These are phyloP conservation scores for Augiades crinisus DNA, from an alignment of 2,888 invertebrate species.

Conservation along the genomic window DNA sequence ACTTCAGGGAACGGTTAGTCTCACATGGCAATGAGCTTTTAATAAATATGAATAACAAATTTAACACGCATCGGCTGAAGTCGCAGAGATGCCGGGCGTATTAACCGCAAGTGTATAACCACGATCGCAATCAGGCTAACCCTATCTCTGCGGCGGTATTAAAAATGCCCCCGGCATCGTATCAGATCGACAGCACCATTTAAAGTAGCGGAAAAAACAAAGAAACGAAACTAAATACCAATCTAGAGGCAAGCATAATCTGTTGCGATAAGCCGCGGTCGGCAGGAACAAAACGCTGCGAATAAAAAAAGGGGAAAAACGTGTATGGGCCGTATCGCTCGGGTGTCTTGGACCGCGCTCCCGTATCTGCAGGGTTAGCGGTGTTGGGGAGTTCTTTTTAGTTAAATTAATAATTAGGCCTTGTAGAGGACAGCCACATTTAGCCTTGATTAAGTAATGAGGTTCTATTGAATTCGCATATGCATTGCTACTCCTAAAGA, in stretches of 20 bases:
- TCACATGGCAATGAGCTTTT: too few species aligned
- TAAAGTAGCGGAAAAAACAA: constrained; percentile 25
- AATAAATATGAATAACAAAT: too few species aligned
- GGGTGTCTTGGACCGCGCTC: constrained; percentile 7
- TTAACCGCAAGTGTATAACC: background rate
- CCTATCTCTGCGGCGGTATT: constrained; percentile 5
- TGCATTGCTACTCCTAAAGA: too few species aligned
- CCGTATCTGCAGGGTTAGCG: constrained; percentile 22
- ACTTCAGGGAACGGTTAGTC: too few species aligned
- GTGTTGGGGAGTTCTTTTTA: too few species aligned
- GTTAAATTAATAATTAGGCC: too few species aligned
- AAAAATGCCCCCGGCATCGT: constrained; percentile 27
- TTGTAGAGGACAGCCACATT: too few species aligned
- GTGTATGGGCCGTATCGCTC: constrained; percentile 8
- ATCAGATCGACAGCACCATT: constrained; percentile 29
- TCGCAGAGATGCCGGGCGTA: too few species aligned
- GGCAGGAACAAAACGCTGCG: constrained; percentile 28
- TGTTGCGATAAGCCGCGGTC: constrained; percentile 28
- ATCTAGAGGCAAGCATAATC: constrained; percentile 32
- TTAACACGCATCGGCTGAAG: too few species aligned
- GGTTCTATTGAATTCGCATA: too few species aligned
- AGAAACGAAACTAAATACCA: too few species aligned
- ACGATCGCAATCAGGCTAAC: constrained; percentile 4
- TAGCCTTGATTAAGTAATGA: too few species aligned
- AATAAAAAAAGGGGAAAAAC: constrained; percentile 27